phyloP scores from a whole-genome alignment of 2,113 vertebrate species.

The Halichoerus grypus region DNA sequence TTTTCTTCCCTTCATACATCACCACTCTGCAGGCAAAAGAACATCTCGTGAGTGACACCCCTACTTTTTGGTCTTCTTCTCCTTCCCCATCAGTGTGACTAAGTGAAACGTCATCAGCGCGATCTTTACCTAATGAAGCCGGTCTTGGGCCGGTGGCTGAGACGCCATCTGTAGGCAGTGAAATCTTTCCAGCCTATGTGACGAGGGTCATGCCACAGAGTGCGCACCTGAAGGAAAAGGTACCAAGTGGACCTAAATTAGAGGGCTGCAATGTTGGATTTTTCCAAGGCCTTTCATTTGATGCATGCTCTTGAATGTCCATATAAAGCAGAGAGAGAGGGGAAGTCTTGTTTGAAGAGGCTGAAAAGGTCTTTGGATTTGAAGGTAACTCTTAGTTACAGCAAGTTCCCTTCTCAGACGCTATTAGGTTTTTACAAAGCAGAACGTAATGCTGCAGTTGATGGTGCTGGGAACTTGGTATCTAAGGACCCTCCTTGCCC shows the following conservation, averaged over 20 bases:
- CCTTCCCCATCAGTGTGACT: no score
- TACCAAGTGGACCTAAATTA: neutral
- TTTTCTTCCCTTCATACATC: slow-evolving; percentile 99
- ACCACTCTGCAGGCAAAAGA: slow-evolving; percentile 91
- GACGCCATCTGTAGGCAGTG: slow-evolving; percentile 98
- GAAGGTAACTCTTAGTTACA: neutral
- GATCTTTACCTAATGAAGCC: slow-evolving; percentile 95
- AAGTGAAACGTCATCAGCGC: neutral
- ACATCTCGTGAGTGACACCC: neutral
- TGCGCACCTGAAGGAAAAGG: slow-evolving; percentile 91
- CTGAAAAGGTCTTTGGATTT: neutral
- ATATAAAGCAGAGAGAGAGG: neutral
- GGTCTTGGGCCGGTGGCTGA: slow-evolving; percentile 97
- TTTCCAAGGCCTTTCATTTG: neutral
- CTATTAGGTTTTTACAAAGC: neutral
- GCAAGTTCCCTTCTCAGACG: neutral
- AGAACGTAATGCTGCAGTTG: neutral
- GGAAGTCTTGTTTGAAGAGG: neutral
- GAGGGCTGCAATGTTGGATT: neutral
- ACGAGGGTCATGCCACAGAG: slow-evolving; percentile 98
- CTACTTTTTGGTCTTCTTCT: neutral
- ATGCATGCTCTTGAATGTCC: neutral
- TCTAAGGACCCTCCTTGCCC: neutral
- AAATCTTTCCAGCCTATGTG: slow-evolving; percentile 99
- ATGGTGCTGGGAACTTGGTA: neutral